phyloP scores from a whole-genome alignment of 2,797 vertebrate genomes.

The Ceyx erithaca region DNA sequence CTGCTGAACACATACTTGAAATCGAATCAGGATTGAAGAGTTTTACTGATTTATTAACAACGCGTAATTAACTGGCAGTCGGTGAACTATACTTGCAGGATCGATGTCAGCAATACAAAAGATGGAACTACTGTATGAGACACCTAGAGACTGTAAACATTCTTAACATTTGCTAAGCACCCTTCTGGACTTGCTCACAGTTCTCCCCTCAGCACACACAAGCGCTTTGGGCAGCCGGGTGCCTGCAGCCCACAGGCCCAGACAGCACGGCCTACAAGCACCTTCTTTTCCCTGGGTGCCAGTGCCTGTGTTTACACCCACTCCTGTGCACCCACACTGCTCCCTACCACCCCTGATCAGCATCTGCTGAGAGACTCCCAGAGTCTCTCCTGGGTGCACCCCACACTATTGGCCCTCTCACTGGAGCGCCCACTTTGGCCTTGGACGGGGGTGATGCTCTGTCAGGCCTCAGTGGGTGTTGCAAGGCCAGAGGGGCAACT shows the following conservation, averaged over 20 bases:
- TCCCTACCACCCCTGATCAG: not conserved
- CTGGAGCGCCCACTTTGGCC: not conserved
- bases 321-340: rapidly evolving
- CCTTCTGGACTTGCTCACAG: not conserved
- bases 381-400: no score
- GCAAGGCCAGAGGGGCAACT: rapidly evolving
- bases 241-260: rapidly evolving
- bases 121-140: not conserved
- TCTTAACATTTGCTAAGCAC: not conserved
- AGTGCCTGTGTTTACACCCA: rapidly evolving
- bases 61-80: slow-evolving; percentile 25
- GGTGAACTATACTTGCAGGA: not conserved
- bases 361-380: rapidly evolving
- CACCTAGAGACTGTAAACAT: not conserved
- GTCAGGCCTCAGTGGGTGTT: no score
- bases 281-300: not conserved
- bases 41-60: slow-evolving; percentile 46
- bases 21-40: not conserved
- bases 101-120: not conserved
- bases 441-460: rapidly evolving
- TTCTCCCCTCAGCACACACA: not conserved
- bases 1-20: not conserved
- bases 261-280: rapidly evolving
- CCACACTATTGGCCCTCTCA: rapidly evolving
- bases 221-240: not conserved